A percentile compares a stretch with the other conserved stretches of the same genome.
Conservation (phyloP, 2,113 vertebrate species). For the Crotophaga sulcirostris region DNA sequence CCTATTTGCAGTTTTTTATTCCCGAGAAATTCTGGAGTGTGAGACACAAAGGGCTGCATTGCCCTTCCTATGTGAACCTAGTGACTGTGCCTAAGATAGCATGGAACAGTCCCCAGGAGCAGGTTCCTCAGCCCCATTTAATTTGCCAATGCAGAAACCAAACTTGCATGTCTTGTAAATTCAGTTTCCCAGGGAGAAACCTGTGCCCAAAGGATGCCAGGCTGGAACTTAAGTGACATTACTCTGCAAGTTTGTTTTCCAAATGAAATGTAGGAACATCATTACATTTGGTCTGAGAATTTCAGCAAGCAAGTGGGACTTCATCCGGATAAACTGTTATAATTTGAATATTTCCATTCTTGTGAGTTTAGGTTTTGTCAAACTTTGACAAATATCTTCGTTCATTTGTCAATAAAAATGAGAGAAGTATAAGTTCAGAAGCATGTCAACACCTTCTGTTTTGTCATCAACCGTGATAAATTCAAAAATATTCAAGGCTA, state of each 20-base stretch:
- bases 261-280: neutral
- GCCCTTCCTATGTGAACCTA: neutral
- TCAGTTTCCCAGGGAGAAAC: neutral
- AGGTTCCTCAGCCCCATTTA: neutral
- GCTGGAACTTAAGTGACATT: neutral
- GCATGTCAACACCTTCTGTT: slow-evolving; percentile 52
- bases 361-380: neutral
- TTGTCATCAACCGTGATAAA: slow-evolving; percentile 35
- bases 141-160: neutral
- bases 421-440: neutral
- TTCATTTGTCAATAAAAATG: slow-evolving; percentile 18
- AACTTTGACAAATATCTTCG: neutral
- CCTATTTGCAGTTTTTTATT: neutral
- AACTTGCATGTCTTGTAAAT: neutral
- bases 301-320: neutral
- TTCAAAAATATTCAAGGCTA: too few species aligned
- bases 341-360: neutral
- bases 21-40: neutral
- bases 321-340: neutral
- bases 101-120: neutral
- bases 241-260: neutral
- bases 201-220: neutral
- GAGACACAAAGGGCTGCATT: neutral
- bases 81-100: neutral
- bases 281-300: neutral